These are phyloP conservation scores for Acleris emargana DNA, from an alignment of 2,888 invertebrate genomes.

Conservation along the genomic window DNA sequence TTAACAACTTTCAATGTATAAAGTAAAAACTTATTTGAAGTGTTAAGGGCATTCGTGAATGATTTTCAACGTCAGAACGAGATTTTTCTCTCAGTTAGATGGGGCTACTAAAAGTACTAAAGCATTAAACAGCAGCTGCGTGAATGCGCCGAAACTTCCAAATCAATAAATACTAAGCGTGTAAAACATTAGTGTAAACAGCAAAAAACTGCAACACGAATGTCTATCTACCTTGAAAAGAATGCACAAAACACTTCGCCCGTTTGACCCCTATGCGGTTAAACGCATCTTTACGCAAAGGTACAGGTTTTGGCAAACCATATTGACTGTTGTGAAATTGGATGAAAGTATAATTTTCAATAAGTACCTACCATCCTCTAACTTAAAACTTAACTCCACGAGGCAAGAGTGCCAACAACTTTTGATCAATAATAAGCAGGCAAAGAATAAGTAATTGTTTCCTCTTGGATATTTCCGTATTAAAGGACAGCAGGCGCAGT, in stretches of 20 bases:
- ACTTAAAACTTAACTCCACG: no score
- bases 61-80: no score
- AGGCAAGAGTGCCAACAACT: no score
- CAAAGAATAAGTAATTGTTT: no score
- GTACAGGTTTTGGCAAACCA: conserved; percentile 2
- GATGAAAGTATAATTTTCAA: background rate
- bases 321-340: background rate
- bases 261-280: conserved; percentile 12
- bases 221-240: conserved; percentile 10
- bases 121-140: no score
- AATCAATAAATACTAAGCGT: no score
- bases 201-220: background rate
- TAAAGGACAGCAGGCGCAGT: no score
- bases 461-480: no score
- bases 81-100: background rate
- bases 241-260: conserved; percentile 44
- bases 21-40: conserved; percentile 48
- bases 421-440: no score
- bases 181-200: background rate
- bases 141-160: no score
- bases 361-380: background rate
- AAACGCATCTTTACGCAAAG: conserved; percentile 4
- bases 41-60: conserved; percentile 45
- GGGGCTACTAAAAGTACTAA: background rate
- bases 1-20: conserved; percentile 72